A percentile compares a stretch with the other conserved stretches of the same genome.
These are phyloP conservation scores for Zaprionus taronus DNA, from an alignment of 1,140 invertebrate genomes.

Conservation along the genomic window DNA sequence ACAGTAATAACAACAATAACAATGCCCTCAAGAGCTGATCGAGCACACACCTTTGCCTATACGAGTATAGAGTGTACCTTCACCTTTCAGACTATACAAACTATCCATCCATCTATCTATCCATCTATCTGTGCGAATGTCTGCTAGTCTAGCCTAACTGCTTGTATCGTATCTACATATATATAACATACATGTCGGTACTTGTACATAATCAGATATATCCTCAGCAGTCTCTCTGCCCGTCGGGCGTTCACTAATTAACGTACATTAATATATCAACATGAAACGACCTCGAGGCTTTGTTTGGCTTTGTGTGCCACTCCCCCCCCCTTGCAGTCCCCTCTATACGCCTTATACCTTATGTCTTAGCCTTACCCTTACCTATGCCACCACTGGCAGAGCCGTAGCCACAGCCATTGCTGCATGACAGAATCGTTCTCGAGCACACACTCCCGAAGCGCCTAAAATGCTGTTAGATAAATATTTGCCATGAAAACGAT, in stretches of 20 bases:
- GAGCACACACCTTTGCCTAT: background rate
- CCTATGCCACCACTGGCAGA: background rate
- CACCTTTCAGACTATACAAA: background rate
- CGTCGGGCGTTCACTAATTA: conserved; percentile 62
- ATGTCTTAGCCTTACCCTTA: background rate
- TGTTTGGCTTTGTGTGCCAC: conserved; percentile 66
- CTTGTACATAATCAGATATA: conserved; percentile 33
- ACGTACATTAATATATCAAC: conserved; percentile 81
- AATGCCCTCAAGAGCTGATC: conserved; percentile 1
- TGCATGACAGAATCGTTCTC: background rate
- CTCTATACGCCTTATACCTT: background rate
- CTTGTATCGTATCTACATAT: background rate
- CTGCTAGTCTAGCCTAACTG: background rate
- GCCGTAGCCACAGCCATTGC: background rate
- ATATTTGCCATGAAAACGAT: conserved; percentile 79
- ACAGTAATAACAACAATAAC: background rate
- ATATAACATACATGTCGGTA: conserved; percentile 2
- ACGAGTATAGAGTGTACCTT: background rate
- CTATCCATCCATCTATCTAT: background rate
- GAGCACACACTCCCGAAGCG: conserved; percentile 21
- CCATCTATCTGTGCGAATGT: background rate
- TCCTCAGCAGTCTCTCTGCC: conserved; percentile 18
- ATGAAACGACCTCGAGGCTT: conserved; percentile 75
- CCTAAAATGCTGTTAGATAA: conserved; percentile 77
- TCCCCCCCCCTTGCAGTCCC: background rate